Evolutionary conservation across 2,113 vertebrate genomes (phyloP), one percentile per base, ranked within the genome.

Genomic region (Chaetops frenatus): DNA sequence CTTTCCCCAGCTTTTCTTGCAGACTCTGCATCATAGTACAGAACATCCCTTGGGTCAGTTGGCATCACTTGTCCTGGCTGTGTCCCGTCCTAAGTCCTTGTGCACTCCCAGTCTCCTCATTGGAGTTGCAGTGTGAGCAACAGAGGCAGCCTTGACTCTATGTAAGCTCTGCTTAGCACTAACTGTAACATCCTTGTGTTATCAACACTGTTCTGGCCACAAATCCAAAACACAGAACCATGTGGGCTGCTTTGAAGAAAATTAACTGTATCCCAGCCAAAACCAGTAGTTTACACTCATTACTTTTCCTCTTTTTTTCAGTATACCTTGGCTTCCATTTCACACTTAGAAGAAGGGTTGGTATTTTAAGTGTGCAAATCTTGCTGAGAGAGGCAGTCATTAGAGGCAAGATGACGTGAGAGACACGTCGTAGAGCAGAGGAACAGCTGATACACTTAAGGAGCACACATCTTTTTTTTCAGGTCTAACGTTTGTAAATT

Each of bases 371-470:
- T 15, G 27, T 51, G 76, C 24, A 64, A 58, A 82, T 33, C 62
- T 60, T 82, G 29, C 29, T 38, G 27, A 80, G 53, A 40, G 15
- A 80, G 23, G 9, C 29, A 7, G 16, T 42, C 31, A 19, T 40
- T 29, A 61, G 23, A 70, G 20, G 13, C 12, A 40, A 20, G 47
- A 24, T 35, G 16, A 47, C 0, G 0, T 50, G 27, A 81, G 42
- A 36, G 15, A 80, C 19, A 21, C 0, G 0, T 48, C 11, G 8
- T 16, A 45, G 15, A 65, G 12, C 14, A 51, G 48, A 60, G 36
- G 36, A 80, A 60, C 20, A 45, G 4, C 7, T 81, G 42, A 42
- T 42, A 51, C 4, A 23, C 5, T 53, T 72, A 58, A 65, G 12
- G 10, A 36, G 11, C 25, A 64, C 7, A 36, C 29, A 4, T 58